Conservation (phyloP, 2,113 vertebrate genomes). For the Pungitius pungitius region DNA sequence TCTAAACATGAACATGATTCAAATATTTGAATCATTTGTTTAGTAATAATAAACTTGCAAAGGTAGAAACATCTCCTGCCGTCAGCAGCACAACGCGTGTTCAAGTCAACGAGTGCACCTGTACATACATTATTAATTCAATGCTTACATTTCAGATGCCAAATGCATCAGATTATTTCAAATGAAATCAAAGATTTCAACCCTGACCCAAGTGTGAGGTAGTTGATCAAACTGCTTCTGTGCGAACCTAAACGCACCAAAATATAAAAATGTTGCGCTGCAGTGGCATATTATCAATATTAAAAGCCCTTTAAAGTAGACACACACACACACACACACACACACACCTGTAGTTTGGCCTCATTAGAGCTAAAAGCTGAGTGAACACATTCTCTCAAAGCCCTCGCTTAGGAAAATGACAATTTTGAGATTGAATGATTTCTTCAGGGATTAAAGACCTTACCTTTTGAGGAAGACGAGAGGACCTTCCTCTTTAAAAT, state of each 20-base stretch:
- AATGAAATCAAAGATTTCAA: background rate
- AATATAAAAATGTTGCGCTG: background rate
- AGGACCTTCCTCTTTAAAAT: slow-evolving; percentile 51
- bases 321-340: background rate
- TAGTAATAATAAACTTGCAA: no score
- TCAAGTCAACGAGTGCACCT: background rate
- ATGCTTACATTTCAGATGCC: background rate
- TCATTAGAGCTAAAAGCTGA: background rate
- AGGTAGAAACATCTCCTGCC: background rate
- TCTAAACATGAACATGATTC: background rate
- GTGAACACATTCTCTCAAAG: background rate
- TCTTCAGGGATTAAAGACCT: slow-evolving; percentile 5
- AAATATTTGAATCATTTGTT: background rate
- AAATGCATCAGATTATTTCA: background rate
- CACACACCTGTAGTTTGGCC: slow-evolving; percentile 17
- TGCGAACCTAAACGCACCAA: background rate
- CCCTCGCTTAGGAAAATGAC: background rate
- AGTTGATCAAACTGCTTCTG: background rate
- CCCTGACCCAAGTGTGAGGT: background rate
- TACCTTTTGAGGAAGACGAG: slow-evolving; percentile 51
- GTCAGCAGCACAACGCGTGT: background rate
- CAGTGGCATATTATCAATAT: background rate
- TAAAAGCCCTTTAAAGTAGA: background rate
- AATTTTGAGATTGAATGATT: background rate
- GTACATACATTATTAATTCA: background rate